Conservation (phyloP, 2,113 vertebrate species). For the Ctenomys sociabilis region DNA sequence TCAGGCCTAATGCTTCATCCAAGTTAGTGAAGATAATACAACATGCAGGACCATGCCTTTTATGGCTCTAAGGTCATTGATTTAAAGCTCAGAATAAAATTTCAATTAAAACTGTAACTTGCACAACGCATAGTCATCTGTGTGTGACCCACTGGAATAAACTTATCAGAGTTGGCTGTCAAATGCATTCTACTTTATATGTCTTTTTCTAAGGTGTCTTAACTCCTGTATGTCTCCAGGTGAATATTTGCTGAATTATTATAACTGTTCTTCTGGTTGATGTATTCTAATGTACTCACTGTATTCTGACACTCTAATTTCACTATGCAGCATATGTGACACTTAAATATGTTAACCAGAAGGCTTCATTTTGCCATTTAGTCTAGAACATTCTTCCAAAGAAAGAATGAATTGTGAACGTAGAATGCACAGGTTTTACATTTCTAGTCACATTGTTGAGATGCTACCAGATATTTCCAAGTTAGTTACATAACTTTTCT, state of each 20-base stretch:
- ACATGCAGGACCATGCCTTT: background rate
- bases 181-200: background rate
- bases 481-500: conserved; percentile 6
- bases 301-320: background rate
- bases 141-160: conserved; percentile 26
- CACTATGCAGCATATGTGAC: background rate
- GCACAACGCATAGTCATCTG: background rate
- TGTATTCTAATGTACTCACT: background rate
- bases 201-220: background rate
- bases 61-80: conserved; percentile 12
- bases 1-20: conserved; percentile 1
- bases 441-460: background rate
- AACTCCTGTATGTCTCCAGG: background rate
- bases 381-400: conserved; percentile 32
- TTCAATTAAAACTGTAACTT: conserved; percentile 34
- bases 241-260: conserved; percentile 7
- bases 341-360: background rate
- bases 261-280: background rate
- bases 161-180: background rate
- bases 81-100: conserved; percentile 59
- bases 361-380: conserved; percentile 13
- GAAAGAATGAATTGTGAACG: background rate
- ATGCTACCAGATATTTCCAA: background rate
- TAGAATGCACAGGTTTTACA: background rate
- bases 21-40: conserved; percentile 58